Conservation (phyloP, 30 jellyfish, hydroid and myxozoan species). For the Sanderia malayensis region DNA sequence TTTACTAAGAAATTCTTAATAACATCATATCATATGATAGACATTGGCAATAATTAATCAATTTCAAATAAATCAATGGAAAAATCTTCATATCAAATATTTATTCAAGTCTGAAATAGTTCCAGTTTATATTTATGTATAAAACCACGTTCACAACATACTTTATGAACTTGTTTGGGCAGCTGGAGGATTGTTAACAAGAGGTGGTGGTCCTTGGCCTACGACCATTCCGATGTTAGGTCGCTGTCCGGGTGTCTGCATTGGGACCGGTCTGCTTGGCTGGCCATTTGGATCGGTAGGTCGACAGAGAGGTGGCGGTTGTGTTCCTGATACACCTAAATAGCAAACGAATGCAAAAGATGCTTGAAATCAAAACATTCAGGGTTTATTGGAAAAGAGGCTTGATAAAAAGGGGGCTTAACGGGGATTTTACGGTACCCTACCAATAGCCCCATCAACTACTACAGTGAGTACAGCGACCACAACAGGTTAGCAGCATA, state of each 20-base stretch:
- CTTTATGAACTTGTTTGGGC: slow-evolving; percentile 10
- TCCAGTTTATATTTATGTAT: slow-evolving; percentile 7
- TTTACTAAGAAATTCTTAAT: too few relatives aligned
- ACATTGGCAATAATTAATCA: too few relatives aligned
- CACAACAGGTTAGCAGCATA: too few relatives aligned
- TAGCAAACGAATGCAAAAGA: not conserved
- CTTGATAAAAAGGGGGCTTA: too few relatives aligned
- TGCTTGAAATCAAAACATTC: too few relatives aligned
- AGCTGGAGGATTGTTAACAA: slow-evolving; percentile 54
- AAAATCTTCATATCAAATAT: not conserved
- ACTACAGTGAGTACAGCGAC: too few relatives aligned
- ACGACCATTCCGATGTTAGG: slow-evolving; percentile 15
- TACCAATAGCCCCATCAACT: too few relatives aligned
- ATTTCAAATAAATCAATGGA: too few relatives aligned
- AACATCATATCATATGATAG: too few relatives aligned
- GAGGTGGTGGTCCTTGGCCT: slow-evolving; percentile 93
- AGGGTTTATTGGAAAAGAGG: too few relatives aligned
- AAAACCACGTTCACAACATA: not conserved
- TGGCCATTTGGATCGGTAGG: slow-evolving; percentile 38
- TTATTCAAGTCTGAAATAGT: not conserved
- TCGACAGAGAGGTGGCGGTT: slow-evolving; percentile 65
- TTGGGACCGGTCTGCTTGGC: slow-evolving; percentile 45
- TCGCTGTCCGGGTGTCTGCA: slow-evolving; percentile 12
- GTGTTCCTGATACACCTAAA: slow-evolving; percentile 38
- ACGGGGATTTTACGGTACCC: too few relatives aligned